Conservation (phyloP, 2,113 vertebrate genomes). For the Zosterops japonicus region DNA sequence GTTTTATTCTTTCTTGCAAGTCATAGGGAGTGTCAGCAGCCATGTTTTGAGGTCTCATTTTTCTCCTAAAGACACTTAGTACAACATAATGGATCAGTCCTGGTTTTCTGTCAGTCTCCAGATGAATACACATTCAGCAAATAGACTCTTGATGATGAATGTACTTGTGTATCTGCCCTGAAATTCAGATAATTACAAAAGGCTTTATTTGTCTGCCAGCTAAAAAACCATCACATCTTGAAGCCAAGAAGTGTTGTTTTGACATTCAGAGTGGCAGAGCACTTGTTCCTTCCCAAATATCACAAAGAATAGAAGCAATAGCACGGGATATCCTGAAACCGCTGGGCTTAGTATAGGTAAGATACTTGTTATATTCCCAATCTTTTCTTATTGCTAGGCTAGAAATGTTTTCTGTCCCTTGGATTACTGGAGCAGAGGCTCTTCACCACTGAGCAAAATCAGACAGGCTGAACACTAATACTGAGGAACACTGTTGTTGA, state of each 20-base stretch:
- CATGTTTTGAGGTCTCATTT: background rate
- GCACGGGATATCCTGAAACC: background rate
- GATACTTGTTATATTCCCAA: background rate
- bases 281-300: background rate
- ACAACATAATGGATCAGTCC: background rate
- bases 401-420: background rate
- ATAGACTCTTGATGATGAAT: background rate
- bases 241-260: background rate
- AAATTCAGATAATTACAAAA: background rate
- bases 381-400: background rate
- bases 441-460: background rate
- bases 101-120: background rate
- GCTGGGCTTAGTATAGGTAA: background rate
- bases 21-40: background rate
- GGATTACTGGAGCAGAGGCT: background rate
- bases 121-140: background rate
- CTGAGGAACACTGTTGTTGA: background rate
- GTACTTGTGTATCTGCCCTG: background rate
- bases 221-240: background rate
- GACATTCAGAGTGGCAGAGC: background rate
- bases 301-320: background rate
- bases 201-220: background rate
- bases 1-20: background rate
- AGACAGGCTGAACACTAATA: background rate
- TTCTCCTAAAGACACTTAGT: background rate